phyloP scores from a whole-genome alignment of 2,113 vertebrate genomes.

The Sceloporus tristichus region DNA sequence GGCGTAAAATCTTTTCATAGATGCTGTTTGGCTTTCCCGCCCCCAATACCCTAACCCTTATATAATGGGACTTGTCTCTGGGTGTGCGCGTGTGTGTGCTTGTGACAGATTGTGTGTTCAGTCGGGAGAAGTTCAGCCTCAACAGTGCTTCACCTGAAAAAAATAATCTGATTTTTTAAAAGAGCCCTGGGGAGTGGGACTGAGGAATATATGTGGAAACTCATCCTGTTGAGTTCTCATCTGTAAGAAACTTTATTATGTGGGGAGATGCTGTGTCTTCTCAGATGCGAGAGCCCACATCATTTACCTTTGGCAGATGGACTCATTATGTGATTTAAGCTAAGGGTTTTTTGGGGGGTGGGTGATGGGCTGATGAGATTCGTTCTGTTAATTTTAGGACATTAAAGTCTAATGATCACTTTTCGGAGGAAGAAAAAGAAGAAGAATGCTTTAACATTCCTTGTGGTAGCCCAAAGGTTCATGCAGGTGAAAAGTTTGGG shows the following conservation, averaged over 20 bases:
- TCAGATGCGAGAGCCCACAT: not conserved
- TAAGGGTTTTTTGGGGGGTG: not conserved
- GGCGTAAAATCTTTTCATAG: slow-evolving; percentile 42
- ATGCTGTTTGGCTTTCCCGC: slow-evolving; percentile 33
- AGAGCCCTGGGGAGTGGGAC: not conserved
- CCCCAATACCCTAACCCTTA: slow-evolving; percentile 43
- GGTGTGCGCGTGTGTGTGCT: not conserved
- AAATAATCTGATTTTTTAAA: not conserved
- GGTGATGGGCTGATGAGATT: no score
- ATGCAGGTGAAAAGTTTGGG: no score
- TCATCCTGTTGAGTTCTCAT: not conserved
- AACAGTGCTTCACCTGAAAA: not conserved
- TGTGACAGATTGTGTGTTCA: not conserved
- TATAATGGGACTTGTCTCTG: slow-evolving; percentile 17
- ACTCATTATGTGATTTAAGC: not conserved
- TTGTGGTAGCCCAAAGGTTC: no score
- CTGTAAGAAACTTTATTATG: not conserved
- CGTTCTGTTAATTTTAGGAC: not conserved
- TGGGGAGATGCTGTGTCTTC: not conserved
- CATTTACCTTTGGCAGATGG: not conserved
- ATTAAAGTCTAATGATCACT: not conserved
- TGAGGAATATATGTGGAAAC: not conserved
- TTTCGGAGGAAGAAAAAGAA: not conserved
- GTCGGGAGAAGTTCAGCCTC: not conserved
- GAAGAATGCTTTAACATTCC: not conserved